phyloP scores from a whole-genome alignment of 2,113 vertebrate species.

The Strix aluco region DNA sequence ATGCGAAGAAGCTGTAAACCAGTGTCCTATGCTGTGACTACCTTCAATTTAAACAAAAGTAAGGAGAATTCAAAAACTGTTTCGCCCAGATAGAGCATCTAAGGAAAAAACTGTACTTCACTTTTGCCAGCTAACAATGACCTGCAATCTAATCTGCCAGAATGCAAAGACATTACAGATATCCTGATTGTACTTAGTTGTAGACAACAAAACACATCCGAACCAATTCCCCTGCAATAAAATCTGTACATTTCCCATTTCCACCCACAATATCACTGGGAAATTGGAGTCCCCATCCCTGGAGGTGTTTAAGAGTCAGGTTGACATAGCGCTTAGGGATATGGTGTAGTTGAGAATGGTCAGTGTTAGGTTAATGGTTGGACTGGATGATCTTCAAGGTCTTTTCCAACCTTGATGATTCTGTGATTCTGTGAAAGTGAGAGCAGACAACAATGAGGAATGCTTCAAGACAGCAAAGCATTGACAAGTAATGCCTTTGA shows the following conservation, averaged over 20 bases:
- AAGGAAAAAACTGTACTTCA: neutral
- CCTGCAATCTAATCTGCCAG: neutral
- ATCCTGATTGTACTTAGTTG: neutral
- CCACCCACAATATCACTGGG: neutral
- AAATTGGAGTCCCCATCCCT: neutral
- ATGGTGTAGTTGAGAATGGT: too few relatives aligned
- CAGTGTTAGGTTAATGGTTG: too few relatives aligned
- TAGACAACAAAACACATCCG: neutral
- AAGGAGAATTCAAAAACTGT: neutral
- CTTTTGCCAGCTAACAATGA: neutral
- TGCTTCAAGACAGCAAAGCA: neutral
- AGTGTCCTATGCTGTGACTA: neutral
- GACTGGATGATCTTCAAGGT: too few relatives aligned
- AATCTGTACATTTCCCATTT: neutral
- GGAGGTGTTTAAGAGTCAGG: too few relatives aligned
- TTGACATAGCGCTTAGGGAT: too few relatives aligned
- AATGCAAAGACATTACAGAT: neutral
- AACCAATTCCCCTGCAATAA: neutral
- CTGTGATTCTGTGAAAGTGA: neutral
- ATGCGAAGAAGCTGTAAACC: neutral
- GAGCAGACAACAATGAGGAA: neutral
- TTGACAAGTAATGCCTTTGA: neutral
- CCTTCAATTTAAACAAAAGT: neutral
- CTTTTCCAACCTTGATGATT: too few relatives aligned
- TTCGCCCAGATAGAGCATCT: neutral